phyloP scores from a whole-genome alignment of 2,888 invertebrate species.

The Cephus pygmeus region DNA sequence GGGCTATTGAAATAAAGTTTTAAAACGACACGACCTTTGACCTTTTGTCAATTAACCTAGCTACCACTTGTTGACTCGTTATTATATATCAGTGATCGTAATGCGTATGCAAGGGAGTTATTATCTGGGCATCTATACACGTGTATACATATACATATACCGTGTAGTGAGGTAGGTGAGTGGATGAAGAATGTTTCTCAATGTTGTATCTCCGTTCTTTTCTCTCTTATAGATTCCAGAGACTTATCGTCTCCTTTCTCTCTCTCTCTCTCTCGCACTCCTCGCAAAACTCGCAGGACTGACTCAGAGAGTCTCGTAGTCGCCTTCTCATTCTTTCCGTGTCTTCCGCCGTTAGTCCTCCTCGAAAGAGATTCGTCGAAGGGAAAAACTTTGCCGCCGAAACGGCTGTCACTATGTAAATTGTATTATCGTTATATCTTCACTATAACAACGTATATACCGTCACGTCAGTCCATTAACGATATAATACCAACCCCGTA shows the following conservation, averaged over 20 bases:
- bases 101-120: neutral
- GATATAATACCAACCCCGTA: neutral
- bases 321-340: neutral
- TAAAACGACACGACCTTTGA: neutral
- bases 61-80: neutral
- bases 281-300: conserved; percentile 20
- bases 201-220: neutral
- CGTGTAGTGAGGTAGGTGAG: neutral
- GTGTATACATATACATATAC: neutral
- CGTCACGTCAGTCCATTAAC: neutral
- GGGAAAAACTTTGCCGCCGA: neutral
- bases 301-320: neutral
- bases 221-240: conserved; percentile 2
- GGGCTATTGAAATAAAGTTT: neutral
- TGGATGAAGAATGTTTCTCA: neutral
- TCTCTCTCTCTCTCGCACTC: conserved; percentile 10
- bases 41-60: neutral
- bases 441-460: no score
- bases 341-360: neutral
- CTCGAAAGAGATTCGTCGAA: neutral
- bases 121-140: neutral
- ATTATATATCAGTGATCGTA: neutral
- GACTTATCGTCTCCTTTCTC: conserved; percentile 5
- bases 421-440: neutral
- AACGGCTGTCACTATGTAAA: conserved; percentile 1